Base-by-base conservation (phyloP, 2,888 invertebrate genomes). In the Xestia c-nigrum region DNA sequence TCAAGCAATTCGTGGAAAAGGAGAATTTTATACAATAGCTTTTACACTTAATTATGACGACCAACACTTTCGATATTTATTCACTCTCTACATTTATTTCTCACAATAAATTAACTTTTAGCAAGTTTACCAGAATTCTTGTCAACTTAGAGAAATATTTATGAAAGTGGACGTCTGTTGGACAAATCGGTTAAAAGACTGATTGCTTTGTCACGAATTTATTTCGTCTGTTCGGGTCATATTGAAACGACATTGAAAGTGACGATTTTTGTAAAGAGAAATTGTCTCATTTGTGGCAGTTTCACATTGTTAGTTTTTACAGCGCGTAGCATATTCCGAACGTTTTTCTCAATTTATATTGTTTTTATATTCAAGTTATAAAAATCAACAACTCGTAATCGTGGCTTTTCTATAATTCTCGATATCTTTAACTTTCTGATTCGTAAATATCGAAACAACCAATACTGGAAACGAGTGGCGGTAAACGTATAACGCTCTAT, bases 201-300 rank as follows among this genome's bases (percentile, higher is more conserved):
- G 83, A 89, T 88, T 89, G 79, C 80, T 84, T 77, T 80, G 89
- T 87, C 87, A 87, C 87, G 88, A 88, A 76, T 89, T 86, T 86
- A 84, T 82, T 84, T 79, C 78, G 83, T 69, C 71, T 73, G 83
- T 76, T 74, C 78, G 70, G 80, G 78, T 89, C 82, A 87, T 84
- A 88, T 87, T 85, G 83, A 77, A 86, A 85, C 78, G 87, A 84
- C 72, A 88, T 88, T 84, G 85, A 84, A 89, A 87, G 84, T 89
- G 84, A 72, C 69, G 74, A 84, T 78, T 87, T 84, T 87, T 63
- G 72, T 79, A 69, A 85, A 87, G 84, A 85, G 87, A 87, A 87
- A 87, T 83, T 87, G 83, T 73, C 68, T 81, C 76, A 81, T 76
- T 79, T 77, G 68, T 57, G 50, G 63, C 71, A 68, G 64, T 85